phyloP scores from a whole-genome alignment of 2,888 invertebrate species.

The Drosophila crucigera region DNA sequence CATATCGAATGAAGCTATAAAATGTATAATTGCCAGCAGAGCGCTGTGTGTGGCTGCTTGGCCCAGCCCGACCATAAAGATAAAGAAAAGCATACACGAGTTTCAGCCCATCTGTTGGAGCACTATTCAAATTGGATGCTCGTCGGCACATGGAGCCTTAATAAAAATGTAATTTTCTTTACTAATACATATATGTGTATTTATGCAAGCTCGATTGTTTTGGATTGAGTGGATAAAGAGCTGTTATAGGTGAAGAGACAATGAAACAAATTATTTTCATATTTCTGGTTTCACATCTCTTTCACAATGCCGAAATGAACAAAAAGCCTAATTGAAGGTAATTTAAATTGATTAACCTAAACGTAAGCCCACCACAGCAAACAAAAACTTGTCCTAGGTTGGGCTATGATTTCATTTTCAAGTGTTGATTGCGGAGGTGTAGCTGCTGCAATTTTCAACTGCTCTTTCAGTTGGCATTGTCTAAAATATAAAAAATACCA shows the following conservation, averaged over 20 bases:
- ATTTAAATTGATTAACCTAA: slow-evolving; percentile 79
- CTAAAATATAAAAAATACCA: slow-evolving; percentile 37
- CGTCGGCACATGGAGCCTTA: slow-evolving; percentile 19
- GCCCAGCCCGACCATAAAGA: slow-evolving; percentile 45
- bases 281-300: slow-evolving; percentile 42
- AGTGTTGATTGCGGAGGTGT: slow-evolving; percentile 55
- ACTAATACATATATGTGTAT: slow-evolving; percentile 22
- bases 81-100: slow-evolving; percentile 50
- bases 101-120: slow-evolving; percentile 36
- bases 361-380: slow-evolving; percentile 53
- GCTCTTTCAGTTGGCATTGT: slow-evolving; percentile 71
- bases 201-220: slow-evolving; percentile 43
- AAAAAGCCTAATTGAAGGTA: slow-evolving; percentile 78
- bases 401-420: slow-evolving; percentile 39
- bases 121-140: slow-evolving; percentile 54
- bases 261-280: slow-evolving; percentile 52
- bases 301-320: slow-evolving; percentile 52
- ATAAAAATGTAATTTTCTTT: slow-evolving; percentile 50
- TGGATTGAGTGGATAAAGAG: slow-evolving; percentile 49
- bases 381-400: slow-evolving; percentile 56
- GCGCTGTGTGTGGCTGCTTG: slow-evolving; percentile 50
- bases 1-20: slow-evolving; percentile 78
- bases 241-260: slow-evolving; percentile 25
- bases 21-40: slow-evolving; percentile 67
- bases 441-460: slow-evolving; percentile 63